These are phyloP conservation scores for Acanthiza pusilla DNA, from an alignment of 2,797 vertebrate species.

Conservation along the genomic window DNA sequence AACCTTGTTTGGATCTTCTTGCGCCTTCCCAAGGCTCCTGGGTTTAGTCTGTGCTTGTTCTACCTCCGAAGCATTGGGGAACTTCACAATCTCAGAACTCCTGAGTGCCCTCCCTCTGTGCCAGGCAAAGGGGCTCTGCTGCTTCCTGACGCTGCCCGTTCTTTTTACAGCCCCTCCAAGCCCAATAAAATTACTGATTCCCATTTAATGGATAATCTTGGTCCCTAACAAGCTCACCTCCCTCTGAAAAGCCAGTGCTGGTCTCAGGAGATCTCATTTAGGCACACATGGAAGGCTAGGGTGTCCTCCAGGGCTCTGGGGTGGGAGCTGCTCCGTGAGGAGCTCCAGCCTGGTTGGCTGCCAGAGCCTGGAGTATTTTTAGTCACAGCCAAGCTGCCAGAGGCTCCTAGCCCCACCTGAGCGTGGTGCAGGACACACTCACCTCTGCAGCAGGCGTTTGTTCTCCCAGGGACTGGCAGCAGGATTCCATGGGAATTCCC, in stretches of 20 bases:
- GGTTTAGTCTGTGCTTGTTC: neutral
- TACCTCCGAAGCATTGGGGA: neutral
- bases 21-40: neutral
- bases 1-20: neutral
- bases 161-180: neutral
- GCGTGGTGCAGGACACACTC: neutral
- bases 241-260: neutral
- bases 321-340: neutral
- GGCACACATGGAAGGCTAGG: neutral
- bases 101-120: neutral
- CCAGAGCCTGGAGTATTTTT: neutral
- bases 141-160: neutral
- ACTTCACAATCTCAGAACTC: neutral
- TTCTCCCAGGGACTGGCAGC: neutral
- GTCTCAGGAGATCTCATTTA: slow-evolving; percentile 34
- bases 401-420: neutral
- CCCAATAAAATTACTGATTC: neutral
- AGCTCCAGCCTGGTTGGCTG: neutral
- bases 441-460: neutral
- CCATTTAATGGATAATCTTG: neutral
- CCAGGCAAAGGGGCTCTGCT: neutral
- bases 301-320: neutral
- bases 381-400: neutral
- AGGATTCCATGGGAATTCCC: neutral
- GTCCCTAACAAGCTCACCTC: slow-evolving; percentile 20